Percentiles rank a stretch among this genome's conserved stretches.
phyloP scores from a whole-genome alignment of 2,797 vertebrate genomes.

The Propithecus perrieri region DNA sequence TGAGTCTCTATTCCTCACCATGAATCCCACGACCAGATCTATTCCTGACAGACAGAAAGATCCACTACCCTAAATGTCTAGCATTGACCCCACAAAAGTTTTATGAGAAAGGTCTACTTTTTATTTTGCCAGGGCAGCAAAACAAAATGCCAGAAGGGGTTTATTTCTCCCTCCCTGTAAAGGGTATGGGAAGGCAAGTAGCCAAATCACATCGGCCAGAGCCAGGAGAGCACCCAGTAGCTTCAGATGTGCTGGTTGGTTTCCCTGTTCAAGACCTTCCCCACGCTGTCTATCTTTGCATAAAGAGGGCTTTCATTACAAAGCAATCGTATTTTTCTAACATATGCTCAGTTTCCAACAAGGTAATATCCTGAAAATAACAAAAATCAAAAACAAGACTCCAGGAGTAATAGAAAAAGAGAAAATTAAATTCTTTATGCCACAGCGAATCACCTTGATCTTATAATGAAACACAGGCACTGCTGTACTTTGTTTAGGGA shows the following conservation, averaged over 20 bases:
- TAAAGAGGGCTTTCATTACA: not conserved
- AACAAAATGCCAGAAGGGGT: not conserved
- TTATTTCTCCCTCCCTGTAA: not conserved
- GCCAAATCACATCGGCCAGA: not conserved
- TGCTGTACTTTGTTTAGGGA: not conserved
- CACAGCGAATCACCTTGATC: not conserved
- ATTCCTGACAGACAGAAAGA: not conserved
- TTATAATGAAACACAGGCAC: not conserved
- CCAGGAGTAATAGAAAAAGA: not conserved
- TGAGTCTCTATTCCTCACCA: not conserved
- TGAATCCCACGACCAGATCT: not conserved
- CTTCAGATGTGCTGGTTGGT: not conserved
- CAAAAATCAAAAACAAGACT: not conserved
- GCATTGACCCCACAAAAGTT: not conserved
- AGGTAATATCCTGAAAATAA: constrained; percentile 6
- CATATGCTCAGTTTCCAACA: not conserved
- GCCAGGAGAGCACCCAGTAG: not conserved
- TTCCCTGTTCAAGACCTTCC: not conserved
- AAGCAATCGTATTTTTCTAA: constrained; percentile 17
- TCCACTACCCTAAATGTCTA: not conserved
- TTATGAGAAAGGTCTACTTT: not conserved
- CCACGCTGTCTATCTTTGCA: not conserved
- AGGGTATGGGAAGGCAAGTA: not conserved
- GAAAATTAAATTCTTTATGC: constrained; percentile 45
- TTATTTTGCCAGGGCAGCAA: not conserved